Evolutionary conservation across 2,797 vertebrate species (phyloP), one percentile per base, ranked within the genome.

Genomic region (Spondyliosoma cantharus): DNA sequence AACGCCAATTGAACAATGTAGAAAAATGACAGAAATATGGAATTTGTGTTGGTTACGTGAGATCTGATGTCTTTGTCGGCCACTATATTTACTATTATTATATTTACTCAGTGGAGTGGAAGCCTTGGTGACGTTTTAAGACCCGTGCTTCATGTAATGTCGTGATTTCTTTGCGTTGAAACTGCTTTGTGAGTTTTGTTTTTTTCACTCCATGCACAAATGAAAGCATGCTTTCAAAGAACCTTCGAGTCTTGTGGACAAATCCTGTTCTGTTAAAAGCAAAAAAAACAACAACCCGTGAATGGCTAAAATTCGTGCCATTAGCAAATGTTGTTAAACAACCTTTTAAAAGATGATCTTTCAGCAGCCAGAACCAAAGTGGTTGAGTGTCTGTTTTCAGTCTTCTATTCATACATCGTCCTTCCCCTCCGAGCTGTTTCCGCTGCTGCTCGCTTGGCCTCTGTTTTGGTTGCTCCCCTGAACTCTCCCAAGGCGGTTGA

Each of bases 401-500:
- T 29, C 9, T 15, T 20, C 49, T 50, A 11, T 66, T 79, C 57
- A 52, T 52, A 37, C 32, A n/a, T 16, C 4, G 66, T 71, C 17
- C 6, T n/a, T 59, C n/a, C 62, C 22, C 60, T 71, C 60, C 49
- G 68, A 64, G 57, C 68, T 83, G 71, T 72, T 71, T 60, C 53
- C 22, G 22, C 67, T 66, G 32, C 71, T 58, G 25, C 70, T 74
- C 74, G 3, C 61, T 42, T 74, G 59, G 54, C 65, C 63, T 81
- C 11, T 54, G 58, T 50, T 80, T 56, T n/a, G 7, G 48, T 25
- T 48, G 25, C 58, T 20, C 71, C 67, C 71, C 74, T 53, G 48
- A 83, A 74, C 72, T 61, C 20, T 80, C 76, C 74, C n/a, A 52
- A 69, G 73, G 81, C 68, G 3, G 1, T 65, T 56, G 1, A 89